Evolutionary conservation across 1,140 invertebrate genomes (phyloP), one percentile per base, ranked within the genome.

Genomic region (Brachionus calyciflorus): DNA sequence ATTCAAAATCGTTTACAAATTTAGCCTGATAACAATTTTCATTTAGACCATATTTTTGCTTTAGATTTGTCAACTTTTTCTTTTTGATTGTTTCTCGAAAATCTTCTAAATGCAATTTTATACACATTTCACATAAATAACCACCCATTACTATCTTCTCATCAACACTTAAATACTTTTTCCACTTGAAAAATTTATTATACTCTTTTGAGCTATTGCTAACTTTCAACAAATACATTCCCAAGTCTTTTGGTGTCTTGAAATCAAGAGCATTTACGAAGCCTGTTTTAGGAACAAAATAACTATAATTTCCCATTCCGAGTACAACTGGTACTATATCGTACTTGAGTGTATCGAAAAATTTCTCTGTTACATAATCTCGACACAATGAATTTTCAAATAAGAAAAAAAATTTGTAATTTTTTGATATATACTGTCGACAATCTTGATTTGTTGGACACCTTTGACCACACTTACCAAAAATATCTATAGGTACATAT

Each of bases 341-440:
- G 21, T 46, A 26, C 21, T 26, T 17, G 14, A 80, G 55, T 49
- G 79, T 75, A 44, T 78, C 26, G 40, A 79, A 81, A 41, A 81
- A 80, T 28, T 81, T 81, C 51, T 82, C 81, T 0, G 80, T 81
- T 1, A 82, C 77, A 68, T 81, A 82, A 14, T 81, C 79, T 40
- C 78, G 51, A 48, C 81, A 82, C 7, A 79, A 48, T 14, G 78
- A 79, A 65, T 81, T 81, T 77, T 82, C 81, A 55, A 82, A 82
- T 6, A 80, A 63, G 24, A 82, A 57, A 70, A 80, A 79, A 57
- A 81, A 81, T 78, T 80, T 81, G 51, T 82, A 82, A 14, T 68
- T 57, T 9, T 79, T 53, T 14, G 49, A 44, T 5, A 79, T 24
- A 21, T 63, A 53, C 33, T 73, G 7, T 19, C 57, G 17, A 73